Base-by-base conservation (phyloP, 2,888 invertebrate genomes). In the Drosophila phalerata region DNA sequence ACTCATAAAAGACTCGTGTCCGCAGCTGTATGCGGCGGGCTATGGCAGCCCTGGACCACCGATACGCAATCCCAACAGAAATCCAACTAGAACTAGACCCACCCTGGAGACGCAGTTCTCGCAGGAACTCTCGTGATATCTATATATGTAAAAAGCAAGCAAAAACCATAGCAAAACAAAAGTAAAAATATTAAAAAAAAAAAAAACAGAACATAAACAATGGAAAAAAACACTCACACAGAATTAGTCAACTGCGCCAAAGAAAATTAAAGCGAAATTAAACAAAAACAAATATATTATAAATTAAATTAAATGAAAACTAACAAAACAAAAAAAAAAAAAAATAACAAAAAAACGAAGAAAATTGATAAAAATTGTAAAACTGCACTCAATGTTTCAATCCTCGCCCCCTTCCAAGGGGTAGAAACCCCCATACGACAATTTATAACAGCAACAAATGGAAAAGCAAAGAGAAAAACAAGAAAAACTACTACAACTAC, bases 111-210 rank as follows among this genome's bases (percentile, higher is more conserved):
- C 93, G 67, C 92, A 93, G 91, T 93, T 92, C 92, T 93, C 93
- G 77, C 92, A 92, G 92, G 93, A 93, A 91, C 91, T 92, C 90
- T 93, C 93, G 93, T 93, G 93, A 93, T 93, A 93, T 92, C 91
- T 93, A 92, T 91, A 93, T 87, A 86, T 86, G 86, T 86, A 89
- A 91, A 92, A 85, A 92, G 91, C 89, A 89, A 77, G 81, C 80
- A 83, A 77, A 52, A 81, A 56, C 56, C 63, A 42, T 63, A 82
- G 60, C 64, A 77, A 78, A 79, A 72, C 55, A 65, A 47, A 77
- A 67, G 47, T 43, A 34, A 52, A 32, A 55, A 53, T 52, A 52
- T 37, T 47, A 42, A 63, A 70, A 62, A 49, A 49, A 69, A 75
- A 69, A 70, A 62, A 49, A 52, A 69, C 73, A 69, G 62, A 69